A percentile compares a stretch with the other conserved stretches of the same genome.
Conservation (phyloP, 1,140 invertebrate genomes). For the Prorops nasuta region DNA sequence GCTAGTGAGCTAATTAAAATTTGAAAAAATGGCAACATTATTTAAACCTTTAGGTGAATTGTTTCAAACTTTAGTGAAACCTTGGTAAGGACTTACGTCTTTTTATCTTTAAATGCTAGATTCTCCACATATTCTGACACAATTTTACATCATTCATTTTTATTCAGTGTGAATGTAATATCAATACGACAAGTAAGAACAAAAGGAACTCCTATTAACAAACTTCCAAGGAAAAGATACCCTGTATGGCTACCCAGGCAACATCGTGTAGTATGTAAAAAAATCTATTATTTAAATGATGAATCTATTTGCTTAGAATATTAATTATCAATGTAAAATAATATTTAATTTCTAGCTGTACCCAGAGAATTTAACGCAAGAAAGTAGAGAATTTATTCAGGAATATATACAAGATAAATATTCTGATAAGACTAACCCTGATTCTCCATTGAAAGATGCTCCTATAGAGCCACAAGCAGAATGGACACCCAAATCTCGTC, state of each 20-base stretch:
- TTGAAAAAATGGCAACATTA: slow-evolving; percentile 30
- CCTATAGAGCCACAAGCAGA: slow-evolving; percentile 58
- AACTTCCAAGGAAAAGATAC: slow-evolving; percentile 55
- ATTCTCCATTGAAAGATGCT: slow-evolving; percentile 57
- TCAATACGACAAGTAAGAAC: no score
- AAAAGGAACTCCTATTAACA: no score
- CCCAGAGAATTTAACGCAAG: slow-evolving; percentile 71
- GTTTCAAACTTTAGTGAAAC: no score
- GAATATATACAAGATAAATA: slow-evolving; percentile 73
- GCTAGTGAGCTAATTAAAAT: neutral
- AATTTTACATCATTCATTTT: no score
- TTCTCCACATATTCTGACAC: no score
- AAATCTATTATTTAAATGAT: neutral
- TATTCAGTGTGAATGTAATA: no score
- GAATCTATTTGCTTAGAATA: neutral
- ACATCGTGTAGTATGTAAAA: slow-evolving; percentile 52
- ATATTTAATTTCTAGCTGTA: slow-evolving; percentile 54
- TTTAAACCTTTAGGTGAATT: slow-evolving; percentile 24
- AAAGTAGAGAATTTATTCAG: slow-evolving; percentile 81
- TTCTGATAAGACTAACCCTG: slow-evolving; percentile 49
- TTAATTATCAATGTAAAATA: slow-evolving; percentile 9
- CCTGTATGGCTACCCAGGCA: slow-evolving; percentile 62
- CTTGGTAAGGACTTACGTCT: no score
- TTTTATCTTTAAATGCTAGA: no score
- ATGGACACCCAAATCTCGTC: slow-evolving; percentile 65